Base-by-base conservation (phyloP, 2,888 invertebrate species). In the Cephus sareptanus region DNA sequence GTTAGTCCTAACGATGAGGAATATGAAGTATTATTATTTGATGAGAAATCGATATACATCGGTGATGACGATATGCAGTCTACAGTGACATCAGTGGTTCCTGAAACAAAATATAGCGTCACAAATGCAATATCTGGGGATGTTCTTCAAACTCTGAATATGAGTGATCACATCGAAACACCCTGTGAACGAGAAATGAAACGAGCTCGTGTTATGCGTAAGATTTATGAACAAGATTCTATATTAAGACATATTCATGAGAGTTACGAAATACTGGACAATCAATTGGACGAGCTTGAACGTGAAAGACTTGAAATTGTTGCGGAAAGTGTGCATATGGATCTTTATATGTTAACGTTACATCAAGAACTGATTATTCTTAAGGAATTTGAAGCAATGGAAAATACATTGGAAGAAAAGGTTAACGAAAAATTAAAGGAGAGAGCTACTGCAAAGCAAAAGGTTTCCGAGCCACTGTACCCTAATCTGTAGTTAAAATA, bases 321-420 rank as follows among this genome's bases (percentile, higher is more conserved):
- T 87, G 93, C 94, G 69, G 92, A 93, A 33, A 91, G 93, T 0
- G 92, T 93, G 79, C 93, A 96, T 75, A 92, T 96, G 77, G 94
- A 95, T 81, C 86, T 95, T 37, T 94, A 94, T 86, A 90, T 96
- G 74, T 93, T 95, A 34, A 95, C 95, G 34, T 87, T 96, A 33
- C 94, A 96, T 85, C 94, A 96, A 88, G 97, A 97, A 89, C 92
- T 97, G 87, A 93, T 95, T 74, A 94, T 97, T 31, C 90, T 97
- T 15, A 95, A 95, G 85, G 94, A 95, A 71, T 96, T 95, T 85
- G 96, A 97, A 88, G 92, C 94, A 4, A 93, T 94, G 69, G 97
- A 97, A 90, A 94, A 95, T 82, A 89, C 92, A 74, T 91, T 96
- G 15, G 92, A 93, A 34, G 93, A 93, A 79, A 93, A 93, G 90